A percentile compares a stretch with the other conserved stretches of the same genome.
These are phyloP conservation scores for Unio pictorum DNA, from an alignment of 2,888 invertebrate species.

Conservation along the genomic window DNA sequence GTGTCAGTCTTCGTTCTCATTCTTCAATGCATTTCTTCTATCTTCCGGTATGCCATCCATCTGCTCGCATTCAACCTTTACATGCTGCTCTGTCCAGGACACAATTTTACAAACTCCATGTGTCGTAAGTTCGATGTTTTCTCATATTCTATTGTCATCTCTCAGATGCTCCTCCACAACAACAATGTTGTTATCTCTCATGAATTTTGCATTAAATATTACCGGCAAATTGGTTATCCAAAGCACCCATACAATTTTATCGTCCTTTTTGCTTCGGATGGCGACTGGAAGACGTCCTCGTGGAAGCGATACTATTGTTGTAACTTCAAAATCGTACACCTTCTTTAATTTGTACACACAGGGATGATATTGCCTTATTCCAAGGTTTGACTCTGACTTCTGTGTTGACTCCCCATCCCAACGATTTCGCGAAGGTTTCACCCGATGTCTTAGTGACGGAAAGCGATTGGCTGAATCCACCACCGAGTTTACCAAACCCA, in stretches of 20 bases:
- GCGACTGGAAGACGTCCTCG: constrained; percentile 30
- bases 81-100: constrained; percentile 39
- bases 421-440: constrained; percentile 28
- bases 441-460: constrained; percentile 38
- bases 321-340: constrained; percentile 33
- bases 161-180: constrained; percentile 1
- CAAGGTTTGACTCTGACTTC: constrained; percentile 30
- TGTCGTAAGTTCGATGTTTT: constrained; percentile 23
- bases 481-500: constrained; percentile 33
- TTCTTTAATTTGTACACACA: constrained; percentile 28
- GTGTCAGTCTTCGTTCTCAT: too few species aligned
- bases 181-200: constrained; percentile 2
- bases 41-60: too few species aligned
- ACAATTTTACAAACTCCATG: constrained; percentile 34
- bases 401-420: constrained; percentile 40
- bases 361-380: constrained; percentile 28
- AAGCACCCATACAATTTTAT: constrained; percentile 21
- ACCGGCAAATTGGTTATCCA: constrained; percentile 24
- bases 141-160: constrained; percentile 3
- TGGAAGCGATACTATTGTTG: constrained; percentile 33
- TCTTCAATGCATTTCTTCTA: too few species aligned
- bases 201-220: constrained; percentile 24
- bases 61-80: constrained; percentile 21
- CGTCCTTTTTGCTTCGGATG: constrained; percentile 26
- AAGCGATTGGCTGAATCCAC: constrained; percentile 29